Evolutionary conservation across 1,140 invertebrate genomes (phyloP), one percentile per base, ranked within the genome.

Genomic region (Dreissena rostriformis): DNA sequence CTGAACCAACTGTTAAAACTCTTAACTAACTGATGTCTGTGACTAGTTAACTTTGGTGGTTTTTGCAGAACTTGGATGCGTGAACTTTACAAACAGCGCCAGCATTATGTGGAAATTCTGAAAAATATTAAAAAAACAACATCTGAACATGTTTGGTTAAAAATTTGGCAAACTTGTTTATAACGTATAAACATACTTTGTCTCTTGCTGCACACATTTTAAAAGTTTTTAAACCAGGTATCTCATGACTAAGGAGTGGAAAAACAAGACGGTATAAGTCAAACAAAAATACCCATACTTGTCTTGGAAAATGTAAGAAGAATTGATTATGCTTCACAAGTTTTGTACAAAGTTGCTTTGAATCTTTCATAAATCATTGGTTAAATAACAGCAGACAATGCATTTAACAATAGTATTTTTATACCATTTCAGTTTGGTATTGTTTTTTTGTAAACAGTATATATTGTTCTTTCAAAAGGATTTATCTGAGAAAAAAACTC

Each of bases 41-140:
- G 39, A 39, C 39, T 71, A 79, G 49, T 79, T 79, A 10, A 68
- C 77, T 79, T 79, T 79, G 24, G 77, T 79, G 24, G 77, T 49
- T 52, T 79, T 79, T n/a, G 39, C 68, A 39, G 29, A 24, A 15
- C 24, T 52, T 51, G 65, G 77, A 51, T 22, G 51, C 1, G 49
- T 57, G 19, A 79, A 29, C 66, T 79, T 79, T 12, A 79, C 14
- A 71, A 79, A 79, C 52, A 79, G 29, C 29, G 63, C 77, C 57
- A 79, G 67, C 52, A 79, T 22, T 29, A 70, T 24, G 65, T 79
- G 77, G 67, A 79, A 79, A 67, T 79, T 79, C 77, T 79, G 77
- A 79, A 79, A 79, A 12, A 76, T 55, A 66, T 12, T 39, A 76
- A 39, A 65, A 0, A 76, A 19, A 55, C 24, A 2, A 19, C 12